Evolutionary conservation across 2,888 invertebrate species (phyloP), one percentile per base, ranked within the genome.

Genomic region (Habroteleia sp.): DNA sequence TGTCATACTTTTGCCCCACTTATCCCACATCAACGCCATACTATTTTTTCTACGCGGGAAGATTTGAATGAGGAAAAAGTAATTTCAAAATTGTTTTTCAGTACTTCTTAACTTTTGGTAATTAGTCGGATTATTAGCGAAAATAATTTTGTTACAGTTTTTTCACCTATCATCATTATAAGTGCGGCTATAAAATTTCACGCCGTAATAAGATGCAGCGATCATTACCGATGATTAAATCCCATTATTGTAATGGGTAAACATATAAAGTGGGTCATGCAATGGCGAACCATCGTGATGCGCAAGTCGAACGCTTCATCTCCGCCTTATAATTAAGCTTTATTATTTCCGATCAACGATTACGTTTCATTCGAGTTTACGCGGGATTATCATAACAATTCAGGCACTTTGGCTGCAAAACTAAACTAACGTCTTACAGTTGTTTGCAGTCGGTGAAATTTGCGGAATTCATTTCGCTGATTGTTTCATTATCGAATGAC

Each of bases 241-340:
- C 54, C 42, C 66, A 74, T 74, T 48, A 35, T 62, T 74, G 48
- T 74, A 74, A 74, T 68, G 62, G 63, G 62, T 74, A 74, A 74
- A 74, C 46, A 74, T 44, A 60, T 52, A 41, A 73, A 73, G 66
- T 60, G 23, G 73, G 73, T 66, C 66, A 60, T 50, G 39, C 60
- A 44, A 46, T 3, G 44, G 27, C 31, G 25, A 39, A 65, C 37
- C 50, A 16, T 11, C 10, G 16, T 33, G 41, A 23, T 44, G 39
- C 48, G n/a, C 41, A 41, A 27, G 37, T 52, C 48, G 6, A 23
- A 50, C 50, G 58, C 46, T 72, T 41, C 25, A 54, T 54, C 54
- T 50, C 54, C 44, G 46, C 63, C 63, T 62, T 58, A 29, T 65
- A 65, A 73, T 73, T 73, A 65, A 42, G 65, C 11, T 58, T 65